Conservation (phyloP, 37 sponge, comb jelly and placozoan genomes). For the Chondrilla cf. caribensis region DNA sequence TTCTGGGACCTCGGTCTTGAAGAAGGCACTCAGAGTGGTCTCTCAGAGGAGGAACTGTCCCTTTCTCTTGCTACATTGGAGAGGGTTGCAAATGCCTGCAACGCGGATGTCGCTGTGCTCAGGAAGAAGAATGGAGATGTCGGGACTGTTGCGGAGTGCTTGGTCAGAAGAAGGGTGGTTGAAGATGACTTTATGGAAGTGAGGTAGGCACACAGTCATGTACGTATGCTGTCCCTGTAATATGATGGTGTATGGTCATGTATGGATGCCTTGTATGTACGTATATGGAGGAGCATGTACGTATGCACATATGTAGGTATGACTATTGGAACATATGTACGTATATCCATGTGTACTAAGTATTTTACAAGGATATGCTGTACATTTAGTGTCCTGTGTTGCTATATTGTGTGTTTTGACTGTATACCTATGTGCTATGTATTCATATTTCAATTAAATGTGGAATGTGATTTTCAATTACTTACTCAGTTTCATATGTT, state of each 20-base stretch:
- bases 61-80: conserved; percentile 80
- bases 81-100: conserved; percentile 61
- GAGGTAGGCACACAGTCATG: conserved; percentile 44
- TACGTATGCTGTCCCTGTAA: not conserved
- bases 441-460: no score
- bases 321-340: no score
- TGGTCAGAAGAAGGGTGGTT: conserved; percentile 67
- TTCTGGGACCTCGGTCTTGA: conserved; percentile 84
- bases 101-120: conserved; percentile 77
- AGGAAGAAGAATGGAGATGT: conserved; percentile 76
- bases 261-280: no score
- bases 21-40: conserved; percentile 43
- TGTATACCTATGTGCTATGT: no score
- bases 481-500: no score
- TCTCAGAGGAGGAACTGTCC: conserved; percentile 71
- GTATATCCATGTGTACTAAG: no score
- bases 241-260: not conserved
- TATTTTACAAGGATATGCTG: no score
- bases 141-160: conserved; percentile 76
- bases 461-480: no score
- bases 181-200: conserved; percentile 98
- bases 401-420: no score
- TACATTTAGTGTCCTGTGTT: no score
- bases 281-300: no score
- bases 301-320: no score